phyloP scores from a whole-genome alignment of 2,113 vertebrate genomes.

The Labeo rohita region DNA sequence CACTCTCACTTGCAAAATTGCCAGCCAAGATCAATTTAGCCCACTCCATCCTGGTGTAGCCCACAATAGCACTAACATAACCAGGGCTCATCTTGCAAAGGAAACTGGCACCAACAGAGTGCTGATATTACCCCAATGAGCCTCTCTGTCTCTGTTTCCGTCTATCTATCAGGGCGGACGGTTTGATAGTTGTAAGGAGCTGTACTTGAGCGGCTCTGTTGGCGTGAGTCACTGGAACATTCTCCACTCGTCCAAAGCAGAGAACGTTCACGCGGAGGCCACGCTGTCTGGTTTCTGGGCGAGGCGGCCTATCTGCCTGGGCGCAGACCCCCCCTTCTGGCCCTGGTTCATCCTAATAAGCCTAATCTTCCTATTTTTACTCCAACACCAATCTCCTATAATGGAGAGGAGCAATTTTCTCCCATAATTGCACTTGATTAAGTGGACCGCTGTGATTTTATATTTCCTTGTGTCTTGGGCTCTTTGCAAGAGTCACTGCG shows the following conservation, averaged over 20 bases:
- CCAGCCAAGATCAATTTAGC: constrained; percentile 40
- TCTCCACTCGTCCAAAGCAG: constrained; percentile 23
- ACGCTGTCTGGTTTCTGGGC: not conserved
- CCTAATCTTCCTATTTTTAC: constrained; percentile 58
- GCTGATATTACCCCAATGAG: constrained; percentile 29
- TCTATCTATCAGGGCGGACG: not conserved
- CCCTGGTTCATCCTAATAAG: constrained; percentile 56
- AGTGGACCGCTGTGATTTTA: constrained; percentile 51
- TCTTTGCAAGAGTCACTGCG: constrained; percentile 47
- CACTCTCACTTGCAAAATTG: constrained; percentile 48
- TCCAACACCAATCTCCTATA: constrained; percentile 48
- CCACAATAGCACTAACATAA: constrained; percentile 26
- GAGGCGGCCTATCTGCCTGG: constrained; percentile 5
- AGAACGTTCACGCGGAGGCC: not conserved
- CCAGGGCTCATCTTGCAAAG: not conserved
- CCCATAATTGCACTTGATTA: constrained; percentile 55
- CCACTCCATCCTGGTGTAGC: constrained; percentile 22
- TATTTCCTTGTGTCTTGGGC: constrained; percentile 37
- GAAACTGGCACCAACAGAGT: constrained; percentile 38
- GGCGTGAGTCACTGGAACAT: constrained; percentile 3
- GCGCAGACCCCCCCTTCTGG: constrained; percentile 29
- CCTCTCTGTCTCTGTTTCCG: constrained; percentile 9
- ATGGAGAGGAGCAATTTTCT: constrained; percentile 58
- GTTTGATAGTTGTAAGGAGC: not conserved
- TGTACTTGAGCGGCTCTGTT: constrained; percentile 13